phyloP scores from a whole-genome alignment of 2,888 invertebrate species.

The Pediacus dermestoides region DNA sequence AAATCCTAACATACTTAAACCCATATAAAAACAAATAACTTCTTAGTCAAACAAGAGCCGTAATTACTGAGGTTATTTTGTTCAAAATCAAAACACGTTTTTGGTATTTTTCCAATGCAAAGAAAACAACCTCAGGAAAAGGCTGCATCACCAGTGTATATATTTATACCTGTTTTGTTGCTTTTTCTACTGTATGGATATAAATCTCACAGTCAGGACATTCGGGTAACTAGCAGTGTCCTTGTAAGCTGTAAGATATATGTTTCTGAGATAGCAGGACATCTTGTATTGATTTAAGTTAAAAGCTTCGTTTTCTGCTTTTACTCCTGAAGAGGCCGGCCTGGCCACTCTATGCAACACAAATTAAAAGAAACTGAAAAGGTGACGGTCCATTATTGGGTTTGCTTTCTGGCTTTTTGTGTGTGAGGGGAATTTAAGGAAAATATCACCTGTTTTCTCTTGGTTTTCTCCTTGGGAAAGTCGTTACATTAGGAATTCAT shows the following conservation, averaged over 20 bases:
- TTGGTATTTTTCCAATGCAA: no score
- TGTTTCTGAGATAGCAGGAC: conserved; percentile 44
- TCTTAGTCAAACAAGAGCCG: no score
- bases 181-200: conserved; percentile 35
- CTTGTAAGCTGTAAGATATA: conserved; percentile 45
- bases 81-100: no score
- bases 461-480: no score
- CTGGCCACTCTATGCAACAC: conserved; percentile 6
- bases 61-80: no score
- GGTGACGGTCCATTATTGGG: conserved; percentile 16
- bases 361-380: conserved; percentile 17
- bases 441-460: conserved; percentile 22
- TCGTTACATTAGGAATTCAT: no score
- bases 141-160: no score
- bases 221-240: conserved; percentile 45
- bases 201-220: conserved; percentile 40
- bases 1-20: no score
- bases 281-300: conserved; percentile 48
- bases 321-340: conserved; percentile 27
- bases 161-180: conserved; percentile 42
- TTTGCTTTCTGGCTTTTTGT: conserved; percentile 10
- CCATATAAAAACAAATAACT: no score
- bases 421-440: conserved; percentile 25
- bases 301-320: conserved; percentile 44
- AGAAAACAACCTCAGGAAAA: no score